These are phyloP conservation scores for Horisme vitalbata DNA, from an alignment of 2,888 invertebrate species.

Conservation along the genomic window DNA sequence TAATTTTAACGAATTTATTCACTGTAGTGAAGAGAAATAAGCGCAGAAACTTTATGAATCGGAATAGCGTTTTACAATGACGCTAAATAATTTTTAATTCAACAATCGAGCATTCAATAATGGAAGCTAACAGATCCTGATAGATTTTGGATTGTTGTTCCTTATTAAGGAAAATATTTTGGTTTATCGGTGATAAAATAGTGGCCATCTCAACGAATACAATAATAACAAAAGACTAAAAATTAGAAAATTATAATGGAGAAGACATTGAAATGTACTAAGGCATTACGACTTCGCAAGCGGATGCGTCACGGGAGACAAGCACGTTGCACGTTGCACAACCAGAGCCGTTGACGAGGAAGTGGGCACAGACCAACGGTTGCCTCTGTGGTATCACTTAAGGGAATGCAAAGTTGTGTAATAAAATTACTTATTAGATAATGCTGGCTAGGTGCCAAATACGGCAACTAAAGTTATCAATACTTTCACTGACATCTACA, in stretches of 20 bases:
- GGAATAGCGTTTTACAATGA: too few species aligned
- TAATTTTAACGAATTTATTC: too few species aligned
- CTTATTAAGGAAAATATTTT: too few species aligned
- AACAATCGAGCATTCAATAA: too few species aligned
- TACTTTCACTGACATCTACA: constrained; percentile 58
- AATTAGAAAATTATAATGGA: background rate
- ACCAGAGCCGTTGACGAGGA: constrained; percentile 29
- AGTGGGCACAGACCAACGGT: constrained; percentile 22
- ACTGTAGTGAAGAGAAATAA: too few species aligned
- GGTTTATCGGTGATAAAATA: too few species aligned
- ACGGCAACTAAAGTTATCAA: constrained; percentile 32
- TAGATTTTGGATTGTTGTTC: too few species aligned
- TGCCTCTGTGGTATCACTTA: constrained; percentile 10
- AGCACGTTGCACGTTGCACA: constrained; percentile 35
- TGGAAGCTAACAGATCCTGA: too few species aligned
- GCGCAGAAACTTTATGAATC: too few species aligned
- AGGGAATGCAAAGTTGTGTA: constrained; percentile 31
- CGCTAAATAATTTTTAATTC: too few species aligned
- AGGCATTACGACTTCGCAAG: constrained; percentile 29
- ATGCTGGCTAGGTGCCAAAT: constrained; percentile 20
- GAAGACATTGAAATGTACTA: constrained; percentile 1
- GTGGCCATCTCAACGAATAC: too few species aligned
- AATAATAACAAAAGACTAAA: too few species aligned
- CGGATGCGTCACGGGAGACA: constrained; percentile 46
- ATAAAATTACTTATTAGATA: constrained; percentile 32